Base-by-base conservation (phyloP, 2,888 invertebrate genomes). In the Cynaeus angustus region DNA sequence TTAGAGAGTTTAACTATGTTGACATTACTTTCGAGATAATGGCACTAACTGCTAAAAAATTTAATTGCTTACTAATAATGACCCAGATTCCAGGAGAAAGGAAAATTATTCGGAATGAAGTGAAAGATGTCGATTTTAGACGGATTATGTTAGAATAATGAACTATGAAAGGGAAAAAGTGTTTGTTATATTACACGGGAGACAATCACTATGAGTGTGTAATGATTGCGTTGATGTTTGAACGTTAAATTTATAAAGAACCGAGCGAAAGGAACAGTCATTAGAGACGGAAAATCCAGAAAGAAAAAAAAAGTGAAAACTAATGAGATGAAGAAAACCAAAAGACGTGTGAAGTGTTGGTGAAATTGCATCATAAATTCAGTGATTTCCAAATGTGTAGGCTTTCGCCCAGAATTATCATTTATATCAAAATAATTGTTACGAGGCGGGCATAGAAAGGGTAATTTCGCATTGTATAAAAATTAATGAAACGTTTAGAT, bases 401-500 rank as follows among this genome's bases (percentile, higher is more conserved):
- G 9, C 26, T 48, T 48, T 48, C 26, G n/a, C 48, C n/a, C 7
- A 3, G 5, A 1, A 53, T 53, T 53, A 28, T 9, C 53, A 33
- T 14, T 26, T 26, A 30, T 16, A 50, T 28, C 28, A 50, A 50
- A 50, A 50, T 8, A 26, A 26, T 21, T 38, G 28, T 45, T 7
- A 8, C 13, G 7, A 1, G 37, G 9, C 13, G 53, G 7, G 37
- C 37, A 12, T 53, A 12, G 13, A 53, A 3, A 12, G 6, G n/a
- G 4, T 37, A 26, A 14, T 37, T 6, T 37, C 37, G n/a, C 3
- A 10, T 14, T 6, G 7, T 37, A 55, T 55, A 55, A 55, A 55
- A 55, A 37, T 33, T 48, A 61, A 61, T 50, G 48, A 61, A 61
- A 61, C 37, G 61, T 38, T 61, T 61, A 61, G 46, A 59, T 59